phyloP scores from a whole-genome alignment of 2,113 vertebrate species.

The Sarotherodon lohbergeri region DNA sequence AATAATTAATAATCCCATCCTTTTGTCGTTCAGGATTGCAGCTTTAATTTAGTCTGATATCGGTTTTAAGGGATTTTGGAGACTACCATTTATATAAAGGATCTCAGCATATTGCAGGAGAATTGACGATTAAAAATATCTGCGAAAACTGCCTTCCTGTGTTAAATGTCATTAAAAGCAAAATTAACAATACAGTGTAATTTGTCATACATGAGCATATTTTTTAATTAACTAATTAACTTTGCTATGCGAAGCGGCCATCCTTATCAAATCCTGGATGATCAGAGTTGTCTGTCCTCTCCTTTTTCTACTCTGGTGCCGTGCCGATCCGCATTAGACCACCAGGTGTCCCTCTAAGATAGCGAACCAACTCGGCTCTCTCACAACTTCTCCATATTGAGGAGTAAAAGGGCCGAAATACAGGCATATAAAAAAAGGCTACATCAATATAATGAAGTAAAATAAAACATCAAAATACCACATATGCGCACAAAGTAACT shows the following conservation, averaged over 20 bases:
- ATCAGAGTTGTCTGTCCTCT: neutral
- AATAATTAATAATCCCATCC: constrained; percentile 20
- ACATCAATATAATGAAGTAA: neutral
- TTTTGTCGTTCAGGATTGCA: neutral
- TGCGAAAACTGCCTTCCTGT: accelerated
- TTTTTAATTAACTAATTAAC: neutral
- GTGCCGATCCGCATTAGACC: constrained; percentile 11
- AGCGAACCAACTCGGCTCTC: neutral
- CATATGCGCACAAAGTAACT: neutral
- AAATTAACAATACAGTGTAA: neutral
- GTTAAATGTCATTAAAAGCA: neutral
- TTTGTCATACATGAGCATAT: neutral
- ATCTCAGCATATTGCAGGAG: neutral
- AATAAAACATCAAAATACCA: neutral
- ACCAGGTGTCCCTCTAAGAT: constrained; percentile 62
- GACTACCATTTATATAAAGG: neutral
- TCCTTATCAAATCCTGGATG: neutral
- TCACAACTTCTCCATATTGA: neutral
- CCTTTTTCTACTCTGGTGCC: neutral
- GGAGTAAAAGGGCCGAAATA: neutral
- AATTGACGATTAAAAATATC: neutral
- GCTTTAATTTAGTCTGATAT: neutral
- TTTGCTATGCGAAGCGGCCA: neutral
- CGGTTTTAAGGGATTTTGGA: neutral
- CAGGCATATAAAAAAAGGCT: neutral